These are phyloP conservation scores for Pteruthius melanotis DNA, from an alignment of 2,113 vertebrate genomes.

Conservation along the genomic window DNA sequence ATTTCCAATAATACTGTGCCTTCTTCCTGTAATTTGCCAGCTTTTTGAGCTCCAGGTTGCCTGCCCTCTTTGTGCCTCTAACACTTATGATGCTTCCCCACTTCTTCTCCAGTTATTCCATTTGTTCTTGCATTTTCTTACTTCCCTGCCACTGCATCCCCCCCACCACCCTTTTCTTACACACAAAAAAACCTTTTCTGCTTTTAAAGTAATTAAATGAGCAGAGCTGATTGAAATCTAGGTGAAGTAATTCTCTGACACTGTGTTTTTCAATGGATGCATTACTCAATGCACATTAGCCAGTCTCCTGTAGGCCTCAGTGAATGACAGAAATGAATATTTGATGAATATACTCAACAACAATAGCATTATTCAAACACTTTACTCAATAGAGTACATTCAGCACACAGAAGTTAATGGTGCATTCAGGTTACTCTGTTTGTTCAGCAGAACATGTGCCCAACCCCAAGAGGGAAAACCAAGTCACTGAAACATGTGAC, in stretches of 20 bases:
- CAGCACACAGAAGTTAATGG: background rate
- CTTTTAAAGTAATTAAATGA: slow-evolving; percentile 17
- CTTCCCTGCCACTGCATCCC: background rate
- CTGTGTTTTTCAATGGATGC: background rate
- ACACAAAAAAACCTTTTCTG: background rate
- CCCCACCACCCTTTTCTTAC: background rate
- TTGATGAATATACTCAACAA: background rate
- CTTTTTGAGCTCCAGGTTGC: background rate
- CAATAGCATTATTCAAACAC: background rate
- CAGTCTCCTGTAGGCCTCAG: background rate
- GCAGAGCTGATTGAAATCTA: background rate
- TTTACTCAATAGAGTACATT: background rate
- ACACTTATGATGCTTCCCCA: background rate
- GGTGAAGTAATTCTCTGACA: background rate
- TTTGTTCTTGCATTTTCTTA: background rate
- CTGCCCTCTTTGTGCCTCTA: background rate
- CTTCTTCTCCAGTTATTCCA: background rate
- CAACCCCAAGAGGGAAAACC: background rate
- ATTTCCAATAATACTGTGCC: background rate
- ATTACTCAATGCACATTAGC: background rate
- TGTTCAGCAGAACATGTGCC: background rate
- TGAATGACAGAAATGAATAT: background rate
- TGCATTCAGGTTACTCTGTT: background rate
- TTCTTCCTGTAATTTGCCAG: background rate
- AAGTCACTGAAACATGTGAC: background rate